phyloP scores from a whole-genome alignment of 2,797 vertebrate species.

The Gambelia wislizenii region DNA sequence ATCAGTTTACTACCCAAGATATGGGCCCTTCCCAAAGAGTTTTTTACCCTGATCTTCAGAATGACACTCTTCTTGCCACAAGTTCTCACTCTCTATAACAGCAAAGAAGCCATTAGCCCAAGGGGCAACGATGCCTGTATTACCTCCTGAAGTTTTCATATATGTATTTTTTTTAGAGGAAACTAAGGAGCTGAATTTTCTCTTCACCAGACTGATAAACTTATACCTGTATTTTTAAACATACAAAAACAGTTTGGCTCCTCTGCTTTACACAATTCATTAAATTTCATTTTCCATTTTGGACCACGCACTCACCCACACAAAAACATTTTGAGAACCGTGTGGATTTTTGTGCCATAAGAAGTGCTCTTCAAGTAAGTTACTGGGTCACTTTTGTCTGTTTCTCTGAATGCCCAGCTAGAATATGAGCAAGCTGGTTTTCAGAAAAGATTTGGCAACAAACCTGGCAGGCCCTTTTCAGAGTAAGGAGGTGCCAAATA shows the following conservation, averaged over 20 bases:
- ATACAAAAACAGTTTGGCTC: neutral
- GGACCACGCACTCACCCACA: neutral
- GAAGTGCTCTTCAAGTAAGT: conserved; percentile 17
- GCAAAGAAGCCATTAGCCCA: neutral
- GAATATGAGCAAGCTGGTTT: conserved; percentile 19
- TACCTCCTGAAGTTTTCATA: neutral
- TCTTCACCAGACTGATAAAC: neutral
- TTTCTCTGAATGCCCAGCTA: conserved; percentile 1
- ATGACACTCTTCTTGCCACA: neutral
- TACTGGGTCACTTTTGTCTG: neutral
- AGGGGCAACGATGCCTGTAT: neutral
- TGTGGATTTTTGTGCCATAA: neutral
- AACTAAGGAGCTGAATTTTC: neutral
- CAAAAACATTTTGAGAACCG: neutral
- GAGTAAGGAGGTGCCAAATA: conserved; percentile 4
- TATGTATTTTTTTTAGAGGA: neutral
- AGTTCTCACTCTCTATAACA: neutral
- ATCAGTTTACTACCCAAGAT: neutral
- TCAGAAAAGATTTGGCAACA: neutral
- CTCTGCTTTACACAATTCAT: neutral
- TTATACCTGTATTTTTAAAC: neutral
- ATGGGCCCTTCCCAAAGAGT: neutral
- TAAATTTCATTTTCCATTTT: neutral
- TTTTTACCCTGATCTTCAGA: neutral
- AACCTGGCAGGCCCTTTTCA: neutral